Evolutionary conservation across 64 coral and sea anemone genomes (phyloP).

Genomic region (Porites australiensis): DNA sequence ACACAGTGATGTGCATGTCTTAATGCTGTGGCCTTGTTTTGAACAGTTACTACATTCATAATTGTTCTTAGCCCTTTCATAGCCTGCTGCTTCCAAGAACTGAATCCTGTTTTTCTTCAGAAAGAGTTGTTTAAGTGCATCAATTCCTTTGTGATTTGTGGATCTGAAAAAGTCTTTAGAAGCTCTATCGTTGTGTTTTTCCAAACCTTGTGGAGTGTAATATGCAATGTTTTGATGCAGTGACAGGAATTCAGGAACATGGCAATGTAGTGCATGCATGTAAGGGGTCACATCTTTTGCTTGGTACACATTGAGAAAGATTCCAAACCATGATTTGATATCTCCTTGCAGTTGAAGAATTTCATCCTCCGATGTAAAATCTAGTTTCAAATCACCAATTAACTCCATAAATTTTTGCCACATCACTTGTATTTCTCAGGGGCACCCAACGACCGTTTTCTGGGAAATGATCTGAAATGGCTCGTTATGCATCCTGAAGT

Average conservation of each 20-base stretch:
- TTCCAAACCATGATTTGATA: conserved; percentile 35
- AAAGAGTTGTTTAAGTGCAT: conserved; percentile 53
- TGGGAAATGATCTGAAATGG: too few species aligned
- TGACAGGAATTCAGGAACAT: conserved; percentile 49
- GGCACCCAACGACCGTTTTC: too few species aligned
- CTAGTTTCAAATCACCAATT: conserved; percentile 45
- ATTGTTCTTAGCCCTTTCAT: conserved; percentile 8
- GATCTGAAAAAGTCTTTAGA: conserved; percentile 60
- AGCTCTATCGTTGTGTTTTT: conserved; percentile 53
- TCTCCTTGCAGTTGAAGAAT: background rate
- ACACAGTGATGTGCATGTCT: conserved; percentile 36
- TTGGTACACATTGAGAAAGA: conserved; percentile 41
- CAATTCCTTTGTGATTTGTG: conserved; percentile 54
- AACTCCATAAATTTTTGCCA: conserved; percentile 52
- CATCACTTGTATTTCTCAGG: conserved; percentile 22
- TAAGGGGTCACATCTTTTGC: conserved; percentile 60
- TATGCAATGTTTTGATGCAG: conserved; percentile 41
- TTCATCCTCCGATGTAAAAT: conserved; percentile 1
- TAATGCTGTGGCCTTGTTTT: background rate
- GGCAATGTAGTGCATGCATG: conserved; percentile 47
- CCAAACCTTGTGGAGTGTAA: conserved; percentile 65
- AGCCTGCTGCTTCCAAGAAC: conserved; percentile 40
- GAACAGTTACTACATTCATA: conserved; percentile 50
- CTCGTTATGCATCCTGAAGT: too few species aligned
- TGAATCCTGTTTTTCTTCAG: conserved; percentile 61